A percentile compares a stretch with the other conserved stretches of the same genome.
Conservation (phyloP, 1,140 invertebrate genomes). For the Drosophila suzukii region DNA sequence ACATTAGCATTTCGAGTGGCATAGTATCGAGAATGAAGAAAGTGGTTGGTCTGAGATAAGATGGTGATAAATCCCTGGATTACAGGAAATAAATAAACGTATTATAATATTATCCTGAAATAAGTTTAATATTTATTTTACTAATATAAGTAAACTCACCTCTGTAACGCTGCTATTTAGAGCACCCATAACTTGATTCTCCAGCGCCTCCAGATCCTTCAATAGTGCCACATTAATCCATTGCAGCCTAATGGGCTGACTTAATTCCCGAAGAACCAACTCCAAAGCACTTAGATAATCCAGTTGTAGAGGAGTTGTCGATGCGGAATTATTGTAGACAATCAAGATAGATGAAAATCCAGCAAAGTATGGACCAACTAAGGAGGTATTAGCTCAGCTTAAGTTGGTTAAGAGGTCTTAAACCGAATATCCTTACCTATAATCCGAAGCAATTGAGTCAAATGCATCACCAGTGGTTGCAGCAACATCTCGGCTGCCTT, state of each 20-base stretch:
- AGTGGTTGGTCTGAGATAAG: constrained; percentile 54
- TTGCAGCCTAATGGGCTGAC: constrained; percentile 49
- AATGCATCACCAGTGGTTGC: constrained; percentile 29
- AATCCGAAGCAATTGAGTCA: constrained; percentile 50
- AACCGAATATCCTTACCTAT: constrained; percentile 42
- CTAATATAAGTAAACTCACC: constrained; percentile 17
- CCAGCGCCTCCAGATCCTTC: constrained; percentile 17
- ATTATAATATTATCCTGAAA: background rate
- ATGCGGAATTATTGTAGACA: constrained; percentile 48
- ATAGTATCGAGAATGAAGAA: constrained; percentile 74
- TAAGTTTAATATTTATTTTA: background rate
- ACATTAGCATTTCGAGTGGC: constrained; percentile 74
- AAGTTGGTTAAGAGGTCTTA: background rate
- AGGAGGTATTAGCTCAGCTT: background rate
- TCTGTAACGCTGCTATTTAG: constrained; percentile 54
- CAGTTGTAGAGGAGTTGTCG: constrained; percentile 37
- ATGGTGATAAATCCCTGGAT: constrained; percentile 73
- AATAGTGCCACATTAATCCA: constrained; percentile 70
- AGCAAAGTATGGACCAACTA: constrained; percentile 46
- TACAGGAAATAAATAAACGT: background rate
- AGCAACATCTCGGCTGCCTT: constrained; percentile 53
- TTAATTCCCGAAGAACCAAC: constrained; percentile 40
- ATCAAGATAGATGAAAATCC: constrained; percentile 64
- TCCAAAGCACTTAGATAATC: constrained; percentile 61
- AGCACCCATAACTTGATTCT: constrained; percentile 45